Percentiles rank a stretch among this genome's conserved stretches.
These are phyloP conservation scores for Altica lythri DNA, from an alignment of 2,888 invertebrate genomes.

Conservation along the genomic window DNA sequence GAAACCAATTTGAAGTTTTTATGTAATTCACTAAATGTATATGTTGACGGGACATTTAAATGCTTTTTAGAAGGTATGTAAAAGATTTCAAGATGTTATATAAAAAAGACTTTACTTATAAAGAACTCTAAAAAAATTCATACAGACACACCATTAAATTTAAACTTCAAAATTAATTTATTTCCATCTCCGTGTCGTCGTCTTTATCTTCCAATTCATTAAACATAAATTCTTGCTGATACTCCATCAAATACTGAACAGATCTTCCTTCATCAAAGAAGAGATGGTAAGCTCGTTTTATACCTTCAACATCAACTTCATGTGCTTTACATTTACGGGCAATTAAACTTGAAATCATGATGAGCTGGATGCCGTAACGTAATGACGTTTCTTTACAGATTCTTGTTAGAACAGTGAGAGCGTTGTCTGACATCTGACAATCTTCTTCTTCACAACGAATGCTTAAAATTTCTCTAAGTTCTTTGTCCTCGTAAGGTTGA, in stretches of 20 bases:
- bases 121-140: too few relatives aligned
- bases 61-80: too few relatives aligned
- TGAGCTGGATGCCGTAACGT: slow-evolving; percentile 96
- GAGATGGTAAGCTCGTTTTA: slow-evolving; percentile 92
- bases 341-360: slow-evolving; percentile 93
- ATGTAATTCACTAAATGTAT: too few relatives aligned
- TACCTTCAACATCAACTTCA: slow-evolving; percentile 85
- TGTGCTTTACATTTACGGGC: slow-evolving; percentile 84
- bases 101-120: too few relatives aligned
- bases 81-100: too few relatives aligned
- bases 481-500: slow-evolving; percentile 82
- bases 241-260: slow-evolving; percentile 91
- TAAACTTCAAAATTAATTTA: too few relatives aligned
- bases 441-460: slow-evolving; percentile 95
- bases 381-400: slow-evolving; percentile 93
- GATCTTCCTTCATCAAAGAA: slow-evolving; percentile 95
- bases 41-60: too few relatives aligned
- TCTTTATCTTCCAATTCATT: too few relatives aligned
- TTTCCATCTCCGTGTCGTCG: too few relatives aligned
- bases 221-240: slow-evolving; percentile 96
- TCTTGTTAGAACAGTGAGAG: slow-evolving; percentile 85
- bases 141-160: too few relatives aligned
- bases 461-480: slow-evolving; percentile 86
- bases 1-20: too few relatives aligned
- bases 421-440: slow-evolving; percentile 91